A percentile compares a stretch with the other conserved stretches of the same genome.
Conservation (phyloP, 2,888 invertebrate genomes). For the Torymus texanus region DNA sequence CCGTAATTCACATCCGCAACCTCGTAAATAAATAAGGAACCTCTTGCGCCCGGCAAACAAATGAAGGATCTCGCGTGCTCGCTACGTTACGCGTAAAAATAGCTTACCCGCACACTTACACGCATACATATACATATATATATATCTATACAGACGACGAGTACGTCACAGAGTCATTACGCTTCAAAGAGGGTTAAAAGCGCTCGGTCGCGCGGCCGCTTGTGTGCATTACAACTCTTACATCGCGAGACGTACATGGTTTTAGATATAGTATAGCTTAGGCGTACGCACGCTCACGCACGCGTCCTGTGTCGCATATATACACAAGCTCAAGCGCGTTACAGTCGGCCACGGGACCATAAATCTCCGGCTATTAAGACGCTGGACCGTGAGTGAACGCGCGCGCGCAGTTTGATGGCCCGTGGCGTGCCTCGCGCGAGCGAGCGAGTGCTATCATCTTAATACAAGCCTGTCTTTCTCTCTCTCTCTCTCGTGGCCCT, state of each 20-base stretch:
- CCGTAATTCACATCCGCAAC: constrained; percentile 33
- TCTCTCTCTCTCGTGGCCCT: neutral
- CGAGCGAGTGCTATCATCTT: constrained; percentile 32
- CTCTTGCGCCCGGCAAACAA: constrained; percentile 24
- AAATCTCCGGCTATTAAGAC: constrained; percentile 74
- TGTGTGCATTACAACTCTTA: too few species aligned
- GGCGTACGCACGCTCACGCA: neutral
- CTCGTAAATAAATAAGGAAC: constrained; percentile 43
- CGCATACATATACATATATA: neutral
- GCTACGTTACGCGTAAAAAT: constrained; percentile 19
- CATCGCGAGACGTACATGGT: constrained; percentile 15
- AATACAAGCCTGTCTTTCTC: constrained; percentile 20
- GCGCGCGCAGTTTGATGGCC: constrained; percentile 50
- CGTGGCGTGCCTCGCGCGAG: constrained; percentile 30
- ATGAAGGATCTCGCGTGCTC: constrained; percentile 26
- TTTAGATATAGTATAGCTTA: constrained; percentile 30
- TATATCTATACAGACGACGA: too few species aligned
- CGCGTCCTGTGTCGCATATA: neutral
- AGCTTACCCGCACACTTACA: constrained; percentile 11
- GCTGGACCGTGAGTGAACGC: constrained; percentile 62
- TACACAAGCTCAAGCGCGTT: constrained; percentile 51
- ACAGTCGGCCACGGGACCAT: constrained; percentile 62
- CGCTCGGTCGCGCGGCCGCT: neutral
- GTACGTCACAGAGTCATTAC: constrained; percentile 26
- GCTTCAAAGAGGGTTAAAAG: constrained; percentile 45